Evolutionary conservation across 2,797 vertebrate species (phyloP).

Genomic region (Silurus aristotelis): DNA sequence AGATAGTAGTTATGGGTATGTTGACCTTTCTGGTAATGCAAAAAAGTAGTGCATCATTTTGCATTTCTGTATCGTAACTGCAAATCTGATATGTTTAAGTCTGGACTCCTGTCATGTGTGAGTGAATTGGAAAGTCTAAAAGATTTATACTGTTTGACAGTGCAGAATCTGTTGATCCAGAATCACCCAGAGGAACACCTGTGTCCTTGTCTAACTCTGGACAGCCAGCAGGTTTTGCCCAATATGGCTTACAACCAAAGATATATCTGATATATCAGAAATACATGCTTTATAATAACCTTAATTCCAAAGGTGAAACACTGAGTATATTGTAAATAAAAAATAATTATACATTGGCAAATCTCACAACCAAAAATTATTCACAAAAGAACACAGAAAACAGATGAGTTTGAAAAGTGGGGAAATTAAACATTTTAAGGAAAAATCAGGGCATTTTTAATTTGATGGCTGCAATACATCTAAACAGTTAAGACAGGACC

Average conservation of each 20-base stretch:
- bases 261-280: conserved; percentile 58
- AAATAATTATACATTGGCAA: too few relatives aligned
- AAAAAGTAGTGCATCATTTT: background rate
- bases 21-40: background rate
- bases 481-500: too few relatives aligned
- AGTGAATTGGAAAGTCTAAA: conserved; percentile 71
- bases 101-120: background rate
- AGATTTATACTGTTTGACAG: conserved; percentile 75
- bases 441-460: too few relatives aligned
- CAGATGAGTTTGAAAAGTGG: too few relatives aligned
- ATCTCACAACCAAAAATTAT: too few relatives aligned
- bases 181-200: conserved; percentile 70
- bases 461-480: too few relatives aligned
- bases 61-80: background rate
- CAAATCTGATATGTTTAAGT: background rate
- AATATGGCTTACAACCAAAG: conserved; percentile 61
- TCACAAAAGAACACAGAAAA: too few relatives aligned
- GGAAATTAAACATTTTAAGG: too few relatives aligned
- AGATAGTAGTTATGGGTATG: background rate
- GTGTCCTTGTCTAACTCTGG: conserved; percentile 70
- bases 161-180: conserved; percentile 57
- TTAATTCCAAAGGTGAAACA: too few relatives aligned
- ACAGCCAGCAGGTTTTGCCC: conserved; percentile 61
- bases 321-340: too few relatives aligned
- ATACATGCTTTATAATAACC: conserved; percentile 63